Conservation (phyloP, 2,888 invertebrate genomes). For the Eugnorisma glareosa region DNA sequence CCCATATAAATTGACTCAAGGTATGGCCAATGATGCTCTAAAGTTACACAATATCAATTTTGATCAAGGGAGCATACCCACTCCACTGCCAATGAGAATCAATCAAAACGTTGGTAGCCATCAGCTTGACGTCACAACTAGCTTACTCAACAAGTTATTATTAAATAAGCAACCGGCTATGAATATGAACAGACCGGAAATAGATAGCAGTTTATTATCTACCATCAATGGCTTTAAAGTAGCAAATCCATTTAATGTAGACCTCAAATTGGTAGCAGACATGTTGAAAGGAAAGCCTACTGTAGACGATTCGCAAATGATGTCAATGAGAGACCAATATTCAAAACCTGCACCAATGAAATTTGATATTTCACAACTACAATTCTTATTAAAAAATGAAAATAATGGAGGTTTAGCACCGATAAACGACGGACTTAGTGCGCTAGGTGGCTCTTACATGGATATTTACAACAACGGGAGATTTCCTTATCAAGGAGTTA, state of each 20-base stretch:
- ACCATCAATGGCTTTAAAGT: slow-evolving; percentile 88
- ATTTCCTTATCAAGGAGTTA: slow-evolving; percentile 85
- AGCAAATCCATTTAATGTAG: slow-evolving; percentile 89
- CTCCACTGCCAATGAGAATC: slow-evolving; percentile 80
- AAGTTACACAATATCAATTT: slow-evolving; percentile 80
- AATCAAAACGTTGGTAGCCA: slow-evolving; percentile 88
- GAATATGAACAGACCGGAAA: slow-evolving; percentile 79
- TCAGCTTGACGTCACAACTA: slow-evolving; percentile 83
- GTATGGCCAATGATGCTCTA: slow-evolving; percentile 75
- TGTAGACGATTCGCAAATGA: slow-evolving; percentile 81
- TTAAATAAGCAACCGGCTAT: slow-evolving; percentile 77
- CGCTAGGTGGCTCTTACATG: slow-evolving; percentile 79
- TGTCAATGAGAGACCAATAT: slow-evolving; percentile 79
- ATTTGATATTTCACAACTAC: slow-evolving; percentile 83
- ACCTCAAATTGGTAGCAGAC: slow-evolving; percentile 87
- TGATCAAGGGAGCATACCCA: slow-evolving; percentile 80
- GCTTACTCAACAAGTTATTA: slow-evolving; percentile 81
- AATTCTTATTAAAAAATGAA: slow-evolving; percentile 83
- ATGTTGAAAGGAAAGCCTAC: slow-evolving; percentile 86
- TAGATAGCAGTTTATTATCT: slow-evolving; percentile 80
- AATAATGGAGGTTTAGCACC: slow-evolving; percentile 74
- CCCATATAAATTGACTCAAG: slow-evolving; percentile 83
- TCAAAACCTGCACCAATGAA: slow-evolving; percentile 80
- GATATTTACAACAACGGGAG: slow-evolving; percentile 82
- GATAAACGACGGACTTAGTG: slow-evolving; percentile 76